Evolutionary conservation across 2,113 vertebrate species (phyloP).

Genomic region (Phyllostomus discolor): DNA sequence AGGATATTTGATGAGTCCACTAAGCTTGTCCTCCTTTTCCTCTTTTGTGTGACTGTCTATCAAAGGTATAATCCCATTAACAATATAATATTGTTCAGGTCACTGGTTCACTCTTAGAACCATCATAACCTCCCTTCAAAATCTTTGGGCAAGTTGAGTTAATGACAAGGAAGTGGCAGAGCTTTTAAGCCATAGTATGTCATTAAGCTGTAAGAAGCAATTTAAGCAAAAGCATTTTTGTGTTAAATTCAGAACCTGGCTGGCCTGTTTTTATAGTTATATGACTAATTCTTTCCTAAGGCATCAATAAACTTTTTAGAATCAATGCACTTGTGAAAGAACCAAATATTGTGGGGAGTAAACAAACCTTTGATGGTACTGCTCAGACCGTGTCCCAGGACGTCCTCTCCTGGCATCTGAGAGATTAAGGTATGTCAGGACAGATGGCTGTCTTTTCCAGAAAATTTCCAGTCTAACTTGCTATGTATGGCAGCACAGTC

Average conservation of each 20-base stretch:
- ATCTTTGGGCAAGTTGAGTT: constrained; percentile 41
- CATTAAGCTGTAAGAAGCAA: constrained; percentile 55
- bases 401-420: neutral
- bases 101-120: constrained; percentile 27
- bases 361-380: neutral
- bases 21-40: constrained; percentile 14
- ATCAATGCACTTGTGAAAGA: constrained; percentile 25
- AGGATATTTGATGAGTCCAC: constrained; percentile 8
- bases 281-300: constrained; percentile 65
- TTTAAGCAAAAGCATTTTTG: constrained; percentile 54
- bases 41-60: constrained; percentile 38
- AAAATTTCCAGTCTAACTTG: neutral
- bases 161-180: constrained; percentile 4
- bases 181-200: constrained; percentile 50
- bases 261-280: constrained; percentile 54
- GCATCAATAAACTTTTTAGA: constrained; percentile 61
- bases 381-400: neutral
- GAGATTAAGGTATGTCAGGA: neutral
- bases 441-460: neutral
- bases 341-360: constrained; percentile 15
- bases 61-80: neutral
- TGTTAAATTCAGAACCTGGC: constrained; percentile 57
- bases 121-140: neutral
- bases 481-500: neutral
- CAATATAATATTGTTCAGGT: constrained; percentile 24